These are phyloP conservation scores for Vidua chalybeata DNA, from an alignment of 2,113 vertebrate species.

Conservation along the genomic window DNA sequence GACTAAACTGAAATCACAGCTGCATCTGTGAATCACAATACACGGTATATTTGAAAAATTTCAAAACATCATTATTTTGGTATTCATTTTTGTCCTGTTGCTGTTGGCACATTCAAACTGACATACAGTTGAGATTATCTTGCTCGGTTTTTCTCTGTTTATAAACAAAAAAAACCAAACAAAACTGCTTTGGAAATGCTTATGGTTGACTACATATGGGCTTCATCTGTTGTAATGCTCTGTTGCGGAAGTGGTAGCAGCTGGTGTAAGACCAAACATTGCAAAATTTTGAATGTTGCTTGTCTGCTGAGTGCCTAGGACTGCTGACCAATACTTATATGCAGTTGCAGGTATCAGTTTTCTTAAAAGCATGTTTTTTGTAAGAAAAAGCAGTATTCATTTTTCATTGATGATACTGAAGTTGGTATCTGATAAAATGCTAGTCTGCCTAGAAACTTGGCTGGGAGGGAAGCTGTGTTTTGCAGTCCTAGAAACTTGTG, in stretches of 20 bases:
- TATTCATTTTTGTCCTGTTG: not conserved
- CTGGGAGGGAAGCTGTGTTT: not conserved
- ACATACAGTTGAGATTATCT: not conserved
- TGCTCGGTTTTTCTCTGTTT: not conserved
- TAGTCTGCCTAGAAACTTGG: not conserved
- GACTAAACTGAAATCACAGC: slow-evolving; percentile 27
- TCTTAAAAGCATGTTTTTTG: not conserved
- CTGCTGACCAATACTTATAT: not conserved
- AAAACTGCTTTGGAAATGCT: not conserved
- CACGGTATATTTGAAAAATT: not conserved
- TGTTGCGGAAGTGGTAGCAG: not conserved
- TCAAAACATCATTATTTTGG: not conserved
- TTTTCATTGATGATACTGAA: not conserved
- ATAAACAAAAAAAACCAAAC: not conserved
- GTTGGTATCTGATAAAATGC: not conserved
- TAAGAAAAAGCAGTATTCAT: not conserved
- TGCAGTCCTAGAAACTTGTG: not conserved
- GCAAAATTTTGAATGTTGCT: not conserved
- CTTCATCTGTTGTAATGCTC: not conserved
- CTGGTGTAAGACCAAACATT: not conserved
- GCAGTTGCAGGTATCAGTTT: not conserved
- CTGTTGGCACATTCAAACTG: not conserved
- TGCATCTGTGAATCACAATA: not conserved
- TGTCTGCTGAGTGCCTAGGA: not conserved
- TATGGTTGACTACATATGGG: not conserved